Evolutionary conservation across 2,888 invertebrate species (phyloP).

Genomic region (Xestoiulus laeticollis): DNA sequence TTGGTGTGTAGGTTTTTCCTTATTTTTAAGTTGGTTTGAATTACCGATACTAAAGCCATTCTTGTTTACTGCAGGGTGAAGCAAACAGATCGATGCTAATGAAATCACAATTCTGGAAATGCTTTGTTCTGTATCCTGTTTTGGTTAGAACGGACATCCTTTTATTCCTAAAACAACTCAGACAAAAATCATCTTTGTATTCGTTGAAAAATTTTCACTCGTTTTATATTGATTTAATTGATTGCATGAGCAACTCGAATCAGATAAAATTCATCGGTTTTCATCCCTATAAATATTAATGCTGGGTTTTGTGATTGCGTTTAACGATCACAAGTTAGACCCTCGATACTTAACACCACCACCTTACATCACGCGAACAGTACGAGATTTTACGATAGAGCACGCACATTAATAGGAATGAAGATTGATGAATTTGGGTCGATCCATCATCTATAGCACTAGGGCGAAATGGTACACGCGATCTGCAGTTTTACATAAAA

Average conservation of each 20-base stretch:
- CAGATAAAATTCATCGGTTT: conserved; percentile 15
- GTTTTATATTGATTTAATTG: neutral
- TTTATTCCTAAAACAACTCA: neutral
- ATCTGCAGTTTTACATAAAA: neutral
- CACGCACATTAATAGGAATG: neutral
- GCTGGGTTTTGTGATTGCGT: neutral
- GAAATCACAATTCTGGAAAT: neutral
- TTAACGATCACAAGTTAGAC: neutral
- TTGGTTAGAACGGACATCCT: neutral
- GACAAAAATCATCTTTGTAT: neutral
- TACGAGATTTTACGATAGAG: neutral
- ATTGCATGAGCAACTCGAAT: neutral
- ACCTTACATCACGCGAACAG: neutral
- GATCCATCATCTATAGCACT: neutral
- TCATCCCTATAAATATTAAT: conserved; percentile 3
- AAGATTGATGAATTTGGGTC: conserved; percentile 17
- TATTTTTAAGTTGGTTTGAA: neutral
- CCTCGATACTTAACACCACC: neutral
- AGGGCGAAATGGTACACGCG: neutral
- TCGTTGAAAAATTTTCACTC: neutral
- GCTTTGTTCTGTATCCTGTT: neutral
- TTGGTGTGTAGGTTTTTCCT: neutral
- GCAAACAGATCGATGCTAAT: neutral
- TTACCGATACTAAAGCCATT: neutral
- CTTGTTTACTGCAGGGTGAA: neutral